Percentiles rank a stretch among this genome's conserved stretches.
Evolutionary conservation across 2,113 vertebrate genomes (phyloP).

Genomic region (Saguinus midas): DNA sequence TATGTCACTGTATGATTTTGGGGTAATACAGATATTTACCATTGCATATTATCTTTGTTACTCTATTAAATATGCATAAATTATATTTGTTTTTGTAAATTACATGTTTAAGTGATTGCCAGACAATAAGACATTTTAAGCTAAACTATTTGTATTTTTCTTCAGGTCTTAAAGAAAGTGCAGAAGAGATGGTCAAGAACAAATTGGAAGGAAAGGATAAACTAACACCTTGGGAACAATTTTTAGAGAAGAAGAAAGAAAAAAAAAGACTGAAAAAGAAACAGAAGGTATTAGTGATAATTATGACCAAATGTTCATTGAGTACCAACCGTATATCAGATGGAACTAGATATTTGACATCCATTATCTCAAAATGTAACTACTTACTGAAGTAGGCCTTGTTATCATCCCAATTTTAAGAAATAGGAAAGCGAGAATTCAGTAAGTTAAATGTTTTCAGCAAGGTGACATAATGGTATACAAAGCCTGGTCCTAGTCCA

Average conservation of each 20-base stretch:
- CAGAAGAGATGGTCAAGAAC: slow-evolving; percentile 95
- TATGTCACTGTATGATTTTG: not conserved
- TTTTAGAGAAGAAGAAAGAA: slow-evolving; percentile 93
- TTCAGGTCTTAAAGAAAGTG: slow-evolving; percentile 94
- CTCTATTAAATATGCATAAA: slow-evolving; percentile 1
- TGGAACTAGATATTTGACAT: not conserved
- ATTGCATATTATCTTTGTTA: not conserved
- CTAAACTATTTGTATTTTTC: slow-evolving; percentile 15
- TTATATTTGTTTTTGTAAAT: not conserved
- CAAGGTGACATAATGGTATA: not conserved
- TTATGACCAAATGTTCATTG: slow-evolving; percentile 30
- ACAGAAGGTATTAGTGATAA: slow-evolving; percentile 80
- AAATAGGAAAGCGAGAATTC: not conserved
- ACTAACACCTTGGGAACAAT: slow-evolving; percentile 95
- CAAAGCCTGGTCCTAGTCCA: not conserved
- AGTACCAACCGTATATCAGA: not conserved
- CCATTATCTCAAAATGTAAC: not conserved
- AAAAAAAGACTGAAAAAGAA: slow-evolving; percentile 92
- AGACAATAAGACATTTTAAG: slow-evolving; percentile 28
- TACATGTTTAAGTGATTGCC: not conserved
- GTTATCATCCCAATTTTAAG: not conserved
- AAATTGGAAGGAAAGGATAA: slow-evolving; percentile 89
- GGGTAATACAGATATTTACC: not conserved
- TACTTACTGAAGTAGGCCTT: not conserved
- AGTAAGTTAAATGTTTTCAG: not conserved